These are phyloP conservation scores for Clusia tigrina DNA, from an alignment of 2,888 invertebrate species.

Conservation along the genomic window DNA sequence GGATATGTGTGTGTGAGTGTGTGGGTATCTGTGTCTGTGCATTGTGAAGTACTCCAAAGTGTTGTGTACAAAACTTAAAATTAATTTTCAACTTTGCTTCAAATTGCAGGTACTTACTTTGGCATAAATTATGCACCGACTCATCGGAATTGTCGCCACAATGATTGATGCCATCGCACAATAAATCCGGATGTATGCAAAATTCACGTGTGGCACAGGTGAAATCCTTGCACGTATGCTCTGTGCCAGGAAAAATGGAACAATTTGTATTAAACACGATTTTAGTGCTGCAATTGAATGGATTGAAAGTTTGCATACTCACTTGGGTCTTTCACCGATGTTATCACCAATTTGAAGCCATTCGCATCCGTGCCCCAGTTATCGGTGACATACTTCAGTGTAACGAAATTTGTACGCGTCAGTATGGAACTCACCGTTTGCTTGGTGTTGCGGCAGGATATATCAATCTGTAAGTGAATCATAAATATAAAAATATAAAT, in stretches of 20 bases:
- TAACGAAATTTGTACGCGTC: conserved; percentile 92
- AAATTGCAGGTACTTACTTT: too few relatives aligned
- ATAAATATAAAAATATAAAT: too few relatives aligned
- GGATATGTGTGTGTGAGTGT: too few relatives aligned
- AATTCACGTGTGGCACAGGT: conserved; percentile 86
- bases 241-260: conserved; percentile 65
- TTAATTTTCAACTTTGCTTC: too few relatives aligned
- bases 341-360: conserved; percentile 92
- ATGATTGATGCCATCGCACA: conserved; percentile 92
- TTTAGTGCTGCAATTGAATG: too few relatives aligned
- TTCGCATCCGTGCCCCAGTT: conserved; percentile 91
- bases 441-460: conserved; percentile 90
- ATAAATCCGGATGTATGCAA: conserved; percentile 90
- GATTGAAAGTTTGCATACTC: conserved; percentile 68
- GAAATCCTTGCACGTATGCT: conserved; percentile 89
- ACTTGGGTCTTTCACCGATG: conserved; percentile 93
- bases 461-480: conserved; percentile 79
- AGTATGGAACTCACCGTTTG: conserved; percentile 87
- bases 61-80: not conserved
- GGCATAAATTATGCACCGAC: conserved; percentile 82
- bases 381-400: conserved; percentile 92
- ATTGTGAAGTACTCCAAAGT: too few relatives aligned
- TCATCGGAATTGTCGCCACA: conserved; percentile 95
- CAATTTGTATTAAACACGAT: too few relatives aligned
- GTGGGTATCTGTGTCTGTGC: too few relatives aligned